Evolutionary conservation across 2,888 invertebrate species (phyloP), one percentile per base, ranked within the genome.

Genomic region (Ethmia dodecea): DNA sequence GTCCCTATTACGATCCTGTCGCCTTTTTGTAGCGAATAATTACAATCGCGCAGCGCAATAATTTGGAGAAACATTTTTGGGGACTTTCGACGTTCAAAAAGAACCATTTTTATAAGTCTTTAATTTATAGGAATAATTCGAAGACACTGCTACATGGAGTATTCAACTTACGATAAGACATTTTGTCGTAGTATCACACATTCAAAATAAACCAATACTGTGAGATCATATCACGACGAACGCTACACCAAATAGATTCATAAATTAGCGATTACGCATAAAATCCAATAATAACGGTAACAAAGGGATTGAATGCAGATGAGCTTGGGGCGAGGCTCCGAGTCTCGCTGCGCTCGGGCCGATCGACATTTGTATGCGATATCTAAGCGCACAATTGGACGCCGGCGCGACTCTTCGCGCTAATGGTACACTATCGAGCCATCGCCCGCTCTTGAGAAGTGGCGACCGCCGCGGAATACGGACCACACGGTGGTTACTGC

Each of bases 301-400:
- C 84, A 86, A 86, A 80, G 80, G 84, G 75, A 83, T 81, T 83
- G 84, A 80, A 86, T 86, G 81, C 81, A 84, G 81, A 84, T 84
- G 84, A 83, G 78, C 57, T 52, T 48, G 53, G 49, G 53, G 51
- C 61, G 61, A 43, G 42, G 45, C 14, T 60, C 52, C n/a, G 53
- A 41, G 33, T 18, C 55, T 46, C 53, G 58, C 44, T 47, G 52
- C 55, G 58, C 53, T 54, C 57, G 56, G 48, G 48, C 65, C 78
- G 80, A 78, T 80, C 80, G 84, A 84, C 86, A 76, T 86, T 84
- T 86, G 86, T 86, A 86, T 86, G 78, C 84, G 77, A 73, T 83
- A 83, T 86, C 86, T 81, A 83, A 78, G 72, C 73, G 75, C 75
- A 84, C 86, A 86, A 86, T 86, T 86, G 84, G 83, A 80, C 64